Conservation (phyloP, 2,797 vertebrate genomes). For the Okamejei kenojei region DNA sequence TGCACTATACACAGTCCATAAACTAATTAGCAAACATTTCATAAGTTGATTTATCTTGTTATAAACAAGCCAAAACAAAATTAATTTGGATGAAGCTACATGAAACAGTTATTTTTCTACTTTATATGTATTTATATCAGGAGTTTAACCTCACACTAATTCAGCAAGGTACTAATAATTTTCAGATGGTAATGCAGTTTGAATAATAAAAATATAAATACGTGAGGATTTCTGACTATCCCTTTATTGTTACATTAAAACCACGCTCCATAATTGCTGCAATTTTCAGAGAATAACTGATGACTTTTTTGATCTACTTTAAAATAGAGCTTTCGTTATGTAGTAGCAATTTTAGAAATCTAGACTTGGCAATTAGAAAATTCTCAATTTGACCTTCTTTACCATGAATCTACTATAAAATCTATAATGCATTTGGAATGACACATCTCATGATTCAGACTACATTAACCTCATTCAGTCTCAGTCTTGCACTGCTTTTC, state of each 20-base stretch:
- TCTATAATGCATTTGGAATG: neutral
- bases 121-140: neutral
- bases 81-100: neutral
- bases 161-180: neutral
- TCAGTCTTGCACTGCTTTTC: neutral
- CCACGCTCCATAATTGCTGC: neutral
- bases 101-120: neutral
- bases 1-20: neutral
- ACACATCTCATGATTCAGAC: neutral
- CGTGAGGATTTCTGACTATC: neutral
- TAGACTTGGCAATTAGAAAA: neutral
- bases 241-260: neutral
- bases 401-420: neutral
- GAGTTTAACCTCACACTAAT: neutral
- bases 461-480: constrained; percentile 22
- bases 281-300: neutral
- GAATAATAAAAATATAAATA: neutral
- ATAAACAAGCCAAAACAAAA: neutral
- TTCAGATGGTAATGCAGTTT: neutral
- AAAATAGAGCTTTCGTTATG: neutral
- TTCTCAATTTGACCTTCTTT: neutral
- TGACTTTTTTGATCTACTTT: neutral
- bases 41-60: neutral
- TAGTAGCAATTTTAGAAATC: neutral
- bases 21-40: constrained; percentile 14